Base-by-base conservation (phyloP, 2,888 invertebrate genomes). In the Drosophila affinis region DNA sequence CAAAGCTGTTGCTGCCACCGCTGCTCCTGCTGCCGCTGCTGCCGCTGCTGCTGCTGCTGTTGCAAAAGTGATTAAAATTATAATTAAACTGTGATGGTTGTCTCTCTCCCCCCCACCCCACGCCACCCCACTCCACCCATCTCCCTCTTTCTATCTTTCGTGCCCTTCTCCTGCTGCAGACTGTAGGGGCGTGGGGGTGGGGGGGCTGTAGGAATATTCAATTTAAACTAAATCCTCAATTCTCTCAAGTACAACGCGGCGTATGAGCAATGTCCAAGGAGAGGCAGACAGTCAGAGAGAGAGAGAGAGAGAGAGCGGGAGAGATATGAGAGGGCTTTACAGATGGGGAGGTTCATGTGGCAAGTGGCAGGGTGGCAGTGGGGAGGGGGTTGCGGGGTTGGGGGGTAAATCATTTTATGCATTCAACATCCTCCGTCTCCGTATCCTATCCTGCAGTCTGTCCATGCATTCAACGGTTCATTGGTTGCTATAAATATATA, bases 401-500 rank as follows among this genome's bases (percentile, higher is more conserved):
- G 58, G 62, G 14, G 14, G 2, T 2, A 14, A 39, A 39, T 39
- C 74, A 51, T 77, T 79, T 79, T 82, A 85, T 83, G 88, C 88
- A 85, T 82, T 79, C 83, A 74, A 70, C 61, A 64, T 62, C n/a
- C 39, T 39, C n/a, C 39, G 39, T n/a, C 39, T 39, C 39, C 39
- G 39, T 39, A 6, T 39, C 53, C 56, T 63, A 70, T 62, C 58
- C 53, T 58, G 47, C 61, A 52, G 51, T 72, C 62, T 62, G 76
- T 83, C 72, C 83, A 80, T 83, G 83, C 83, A 83, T 83, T 83
- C 83, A 86, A 83, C 87, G 83, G 79, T 88, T 88, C 89, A 85
- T 88, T 85, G 85, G 84, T 88, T 88, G 84, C 87, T 84, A 85
- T 85, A 85, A 85, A 85, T 85, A 85, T 85, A 84, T 88, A 85